Base-by-base conservation (phyloP, 1,140 invertebrate genomes). In the Trigoniulus corallinus region DNA sequence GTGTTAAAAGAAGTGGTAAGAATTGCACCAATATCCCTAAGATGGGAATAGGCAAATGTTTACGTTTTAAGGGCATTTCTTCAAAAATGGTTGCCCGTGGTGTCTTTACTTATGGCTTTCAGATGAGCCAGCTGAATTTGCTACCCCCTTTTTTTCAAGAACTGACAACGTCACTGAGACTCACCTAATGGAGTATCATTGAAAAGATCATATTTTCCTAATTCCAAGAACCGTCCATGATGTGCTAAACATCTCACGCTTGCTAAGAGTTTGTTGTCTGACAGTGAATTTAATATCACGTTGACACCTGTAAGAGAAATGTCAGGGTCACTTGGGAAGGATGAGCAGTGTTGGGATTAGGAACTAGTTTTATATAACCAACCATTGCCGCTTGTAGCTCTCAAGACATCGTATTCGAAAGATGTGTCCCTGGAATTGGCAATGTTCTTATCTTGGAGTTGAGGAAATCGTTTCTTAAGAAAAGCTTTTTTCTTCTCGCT, bases 141-240 rank as follows among this genome's bases (percentile, higher is more conserved):
- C n/a, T n/a, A n/a, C n/a, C n/a, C n/a, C n/a, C n/a, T n/a, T n/a
- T n/a, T n/a, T n/a, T n/a, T n/a, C n/a, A n/a, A n/a, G 39, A 49
- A 53, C 1, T 23, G 25, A 20, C 13, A 20, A 40, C 22, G 46
- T 15, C 46, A 42, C 3, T 27, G 20, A 21, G 40, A 12, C 47
- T 60, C 58, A 72, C 70, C 72, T 48, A 96, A 64, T 2, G 78
- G 67, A 13, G 75, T 80, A 64, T 97, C 88, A 59, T 93, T 93
- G 3, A 87, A 88, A 24, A 98, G 67, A 71, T 98, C 93, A 55
- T 84, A 88, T 68, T 98, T 98, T 54, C 93, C 93, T 59, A 98
- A 97, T 72, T 98, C 93, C 25, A 95, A 71, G 72, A 97, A 97
- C 29, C 89, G 76, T 29, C 91, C 93, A 61, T 91, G 85, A 42